Evolutionary conservation across 2,113 vertebrate genomes (phyloP).

Genomic region (Triplophysa siluroides): DNA sequence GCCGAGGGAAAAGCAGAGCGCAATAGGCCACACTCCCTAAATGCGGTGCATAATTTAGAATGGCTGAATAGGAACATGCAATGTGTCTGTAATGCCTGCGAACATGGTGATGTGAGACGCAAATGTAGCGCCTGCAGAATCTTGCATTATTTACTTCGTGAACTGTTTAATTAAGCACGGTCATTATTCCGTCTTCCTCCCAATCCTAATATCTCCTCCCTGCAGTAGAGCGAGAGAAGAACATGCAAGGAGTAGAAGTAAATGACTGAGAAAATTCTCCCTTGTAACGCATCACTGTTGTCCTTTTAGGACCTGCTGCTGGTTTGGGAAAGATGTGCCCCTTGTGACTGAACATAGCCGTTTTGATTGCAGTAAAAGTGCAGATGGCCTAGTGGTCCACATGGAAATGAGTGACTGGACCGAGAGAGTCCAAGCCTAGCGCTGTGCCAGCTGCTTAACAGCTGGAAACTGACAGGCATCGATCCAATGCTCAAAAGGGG

Average conservation of each 20-base stretch:
- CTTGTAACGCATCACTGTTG: neutral
- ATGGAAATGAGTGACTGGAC: constrained; percentile 1
- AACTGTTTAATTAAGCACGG: constrained; percentile 45
- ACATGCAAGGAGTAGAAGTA: neutral
- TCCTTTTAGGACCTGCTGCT: neutral
- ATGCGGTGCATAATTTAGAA: constrained; percentile 44
- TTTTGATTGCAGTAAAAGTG: neutral
- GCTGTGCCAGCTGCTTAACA: constrained; percentile 38
- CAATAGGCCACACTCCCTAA: constrained; percentile 29
- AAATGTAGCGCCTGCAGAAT: constrained; percentile 40
- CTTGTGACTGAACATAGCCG: neutral
- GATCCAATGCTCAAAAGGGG: constrained; percentile 36
- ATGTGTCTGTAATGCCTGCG: constrained; percentile 42
- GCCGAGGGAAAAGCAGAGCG: neutral
- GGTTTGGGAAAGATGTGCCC: neutral
- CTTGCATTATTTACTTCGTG: constrained; percentile 50
- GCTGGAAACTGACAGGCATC: constrained; percentile 42
- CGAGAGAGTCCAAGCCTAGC: neutral
- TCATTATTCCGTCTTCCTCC: constrained; percentile 27
- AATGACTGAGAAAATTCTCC: constrained; percentile 19
- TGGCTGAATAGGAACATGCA: constrained; percentile 40
- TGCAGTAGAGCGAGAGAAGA: constrained; percentile 6
- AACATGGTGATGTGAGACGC: constrained; percentile 34
- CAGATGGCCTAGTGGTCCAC: neutral
- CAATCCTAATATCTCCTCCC: constrained; percentile 5